Evolutionary conservation across 2,888 invertebrate species (phyloP).

Genomic region (Drosophila austrosaltans): DNA sequence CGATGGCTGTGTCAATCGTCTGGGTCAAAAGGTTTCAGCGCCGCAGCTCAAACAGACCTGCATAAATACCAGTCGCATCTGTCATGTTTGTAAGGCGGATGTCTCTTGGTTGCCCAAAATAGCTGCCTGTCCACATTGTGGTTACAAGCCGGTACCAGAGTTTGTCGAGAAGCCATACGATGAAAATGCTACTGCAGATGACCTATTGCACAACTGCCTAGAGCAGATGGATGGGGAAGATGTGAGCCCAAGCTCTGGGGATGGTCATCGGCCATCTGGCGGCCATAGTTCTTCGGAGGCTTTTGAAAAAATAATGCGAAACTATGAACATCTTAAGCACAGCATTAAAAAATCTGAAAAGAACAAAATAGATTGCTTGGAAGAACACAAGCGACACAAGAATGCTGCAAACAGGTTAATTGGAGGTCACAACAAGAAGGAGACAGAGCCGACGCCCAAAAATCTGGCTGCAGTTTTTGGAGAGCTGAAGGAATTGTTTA

Average conservation of each 20-base stretch:
- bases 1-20: slow-evolving; percentile 50
- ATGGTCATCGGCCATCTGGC: neutral
- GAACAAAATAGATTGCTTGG: too few species aligned
- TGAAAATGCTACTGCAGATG: slow-evolving; percentile 74
- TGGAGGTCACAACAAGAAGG: neutral
- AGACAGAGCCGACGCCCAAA: neutral
- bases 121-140: slow-evolving; percentile 81
- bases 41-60: slow-evolving; percentile 56
- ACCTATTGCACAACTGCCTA: slow-evolving; percentile 71
- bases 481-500: slow-evolving; percentile 74
- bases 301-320: slow-evolving; percentile 50
- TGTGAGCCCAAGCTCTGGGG: neutral
- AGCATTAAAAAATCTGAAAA: slow-evolving; percentile 39
- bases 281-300: slow-evolving; percentile 39
- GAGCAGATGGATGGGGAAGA: slow-evolving; percentile 43
- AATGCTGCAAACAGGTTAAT: too few species aligned
- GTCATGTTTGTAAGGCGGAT: slow-evolving; percentile 79
- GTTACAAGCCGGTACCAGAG: slow-evolving; percentile 76
- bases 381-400: neutral
- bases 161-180: slow-evolving; percentile 72
- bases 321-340: slow-evolving; percentile 47
- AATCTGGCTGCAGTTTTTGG: slow-evolving; percentile 75
- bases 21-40: slow-evolving; percentile 30
- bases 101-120: slow-evolving; percentile 83
- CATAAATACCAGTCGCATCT: slow-evolving; percentile 42